Conservation (phyloP, 2,797 vertebrate genomes). For the Neosilurus hyrtlii region DNA sequence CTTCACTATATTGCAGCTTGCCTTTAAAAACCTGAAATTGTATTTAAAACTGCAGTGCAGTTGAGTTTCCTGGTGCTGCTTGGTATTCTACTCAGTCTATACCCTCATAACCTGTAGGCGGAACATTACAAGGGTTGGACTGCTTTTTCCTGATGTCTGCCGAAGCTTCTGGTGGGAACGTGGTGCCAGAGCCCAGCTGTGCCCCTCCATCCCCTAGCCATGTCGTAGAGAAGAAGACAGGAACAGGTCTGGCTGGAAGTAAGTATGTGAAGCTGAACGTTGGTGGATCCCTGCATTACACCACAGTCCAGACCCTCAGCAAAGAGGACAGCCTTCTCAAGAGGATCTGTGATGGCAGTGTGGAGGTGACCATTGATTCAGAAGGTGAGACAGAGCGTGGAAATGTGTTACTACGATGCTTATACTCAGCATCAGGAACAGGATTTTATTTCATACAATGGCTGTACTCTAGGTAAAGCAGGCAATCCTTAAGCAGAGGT, state of each 20-base stretch:
- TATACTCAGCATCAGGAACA: too few species aligned
- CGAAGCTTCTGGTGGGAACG: constrained; percentile 73
- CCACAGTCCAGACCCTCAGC: constrained; percentile 85
- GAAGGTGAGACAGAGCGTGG: constrained; percentile 68
- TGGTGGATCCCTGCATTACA: constrained; percentile 86
- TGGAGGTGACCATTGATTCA: constrained; percentile 80
- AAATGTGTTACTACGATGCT: too few species aligned
- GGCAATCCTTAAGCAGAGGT: neutral
- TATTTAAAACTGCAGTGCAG: neutral
- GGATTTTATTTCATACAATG: neutral
- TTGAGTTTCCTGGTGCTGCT: neutral
- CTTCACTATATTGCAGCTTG: too few species aligned
- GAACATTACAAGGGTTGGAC: constrained; percentile 17
- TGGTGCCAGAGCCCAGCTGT: constrained; percentile 63
- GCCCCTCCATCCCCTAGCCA: constrained; percentile 61
- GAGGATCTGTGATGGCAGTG: constrained; percentile 81
- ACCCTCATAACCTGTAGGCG: constrained; percentile 23
- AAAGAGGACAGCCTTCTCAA: constrained; percentile 84
- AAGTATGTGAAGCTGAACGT: constrained; percentile 90
- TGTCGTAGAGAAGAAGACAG: constrained; percentile 61
- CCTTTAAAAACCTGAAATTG: neutral
- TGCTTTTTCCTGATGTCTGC: constrained; percentile 74
- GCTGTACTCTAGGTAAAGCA: neutral
- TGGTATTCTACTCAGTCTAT: neutral
- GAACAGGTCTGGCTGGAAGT: constrained; percentile 73